Percentiles rank a stretch among this genome's conserved stretches.
These are phyloP conservation scores for Thymelicus sylvestris DNA, from an alignment of 2,888 invertebrate species.

Conservation along the genomic window DNA sequence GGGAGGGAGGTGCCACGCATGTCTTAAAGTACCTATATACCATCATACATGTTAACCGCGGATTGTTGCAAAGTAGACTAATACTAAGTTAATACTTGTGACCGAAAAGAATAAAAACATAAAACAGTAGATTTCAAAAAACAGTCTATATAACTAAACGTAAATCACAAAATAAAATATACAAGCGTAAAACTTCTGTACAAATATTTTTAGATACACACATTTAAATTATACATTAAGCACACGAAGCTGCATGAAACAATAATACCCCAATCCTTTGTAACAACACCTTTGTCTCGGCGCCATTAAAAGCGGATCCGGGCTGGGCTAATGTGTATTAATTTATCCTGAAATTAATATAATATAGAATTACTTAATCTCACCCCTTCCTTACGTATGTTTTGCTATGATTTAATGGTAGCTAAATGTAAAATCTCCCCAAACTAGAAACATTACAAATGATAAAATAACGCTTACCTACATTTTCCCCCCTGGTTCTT, in stretches of 20 bases:
- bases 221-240: constrained; percentile 29
- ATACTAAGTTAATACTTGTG: no score
- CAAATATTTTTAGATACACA: constrained; percentile 13
- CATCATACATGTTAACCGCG: no score
- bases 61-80: no score
- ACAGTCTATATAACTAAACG: no score
- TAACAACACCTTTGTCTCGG: constrained; percentile 72
- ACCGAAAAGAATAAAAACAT: no score
- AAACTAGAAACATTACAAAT: constrained; percentile 25
- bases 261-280: constrained; percentile 70
- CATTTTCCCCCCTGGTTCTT: constrained; percentile 43
- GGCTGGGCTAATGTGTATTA: constrained; percentile 78
- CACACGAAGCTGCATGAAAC: constrained; percentile 50
- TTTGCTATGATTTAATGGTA: constrained; percentile 29
- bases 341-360: constrained; percentile 60
- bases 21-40: no score
- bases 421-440: constrained; percentile 13
- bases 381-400: constrained; percentile 23
- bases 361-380: constrained; percentile 29
- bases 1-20: no score
- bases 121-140: no score
- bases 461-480: constrained; percentile 30
- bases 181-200: not conserved
- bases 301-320: constrained; percentile 73
- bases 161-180: not conserved